These are phyloP conservation scores for Harpalus rubripes DNA, from an alignment of 2,888 invertebrate genomes.

Conservation along the genomic window DNA sequence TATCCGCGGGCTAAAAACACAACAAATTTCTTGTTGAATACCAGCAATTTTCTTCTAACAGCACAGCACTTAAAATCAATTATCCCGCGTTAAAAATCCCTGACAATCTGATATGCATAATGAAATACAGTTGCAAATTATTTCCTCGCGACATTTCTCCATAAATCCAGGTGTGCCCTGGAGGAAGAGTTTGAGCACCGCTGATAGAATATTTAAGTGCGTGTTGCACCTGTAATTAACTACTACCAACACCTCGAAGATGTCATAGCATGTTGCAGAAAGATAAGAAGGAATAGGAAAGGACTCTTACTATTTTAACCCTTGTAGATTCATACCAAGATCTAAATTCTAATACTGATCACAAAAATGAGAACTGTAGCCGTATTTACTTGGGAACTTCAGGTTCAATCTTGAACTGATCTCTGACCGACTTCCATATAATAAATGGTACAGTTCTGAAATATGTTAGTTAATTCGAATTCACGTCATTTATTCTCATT, in stretches of 20 bases:
- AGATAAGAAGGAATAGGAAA: slow-evolving; percentile 25
- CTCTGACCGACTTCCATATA: too few species aligned
- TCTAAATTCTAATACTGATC: not conserved
- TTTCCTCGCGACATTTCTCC: slow-evolving; percentile 25
- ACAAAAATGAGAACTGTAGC: too few species aligned
- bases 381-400: too few species aligned
- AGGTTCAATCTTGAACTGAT: too few species aligned
- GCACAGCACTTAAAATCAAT: slow-evolving; percentile 19
- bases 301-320: not conserved
- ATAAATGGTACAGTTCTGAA: too few species aligned
- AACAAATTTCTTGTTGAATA: too few species aligned
- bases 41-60: not conserved
- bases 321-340: not conserved
- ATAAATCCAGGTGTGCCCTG: slow-evolving; percentile 28
- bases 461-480: too few species aligned
- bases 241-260: slow-evolving; percentile 9
- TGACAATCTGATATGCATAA: slow-evolving; percentile 19
- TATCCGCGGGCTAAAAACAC: too few species aligned
- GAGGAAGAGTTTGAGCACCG: slow-evolving; percentile 44
- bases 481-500: too few species aligned
- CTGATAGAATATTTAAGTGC: slow-evolving; percentile 60
- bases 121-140: slow-evolving; percentile 26
- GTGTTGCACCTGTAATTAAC: slow-evolving; percentile 61
- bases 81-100: not conserved
- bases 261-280: slow-evolving; percentile 11